Base-by-base conservation (phyloP, 2,797 vertebrate species). In the Gastrophryne carolinensis region DNA sequence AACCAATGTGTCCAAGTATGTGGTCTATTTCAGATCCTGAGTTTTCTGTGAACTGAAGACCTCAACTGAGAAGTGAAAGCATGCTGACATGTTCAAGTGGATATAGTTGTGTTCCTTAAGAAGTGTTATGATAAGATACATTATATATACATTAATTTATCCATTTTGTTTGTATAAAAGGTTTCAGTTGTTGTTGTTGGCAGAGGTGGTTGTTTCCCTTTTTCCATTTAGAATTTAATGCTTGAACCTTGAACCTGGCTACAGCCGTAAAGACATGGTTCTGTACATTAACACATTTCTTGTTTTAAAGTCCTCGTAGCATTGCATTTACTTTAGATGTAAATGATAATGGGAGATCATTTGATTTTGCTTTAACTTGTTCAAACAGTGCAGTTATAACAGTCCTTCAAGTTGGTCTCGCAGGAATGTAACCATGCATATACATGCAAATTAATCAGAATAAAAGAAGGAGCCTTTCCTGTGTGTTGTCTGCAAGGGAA, bases 41-140 rank as follows among this genome's bases (percentile, higher is more conserved):
- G 58, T 72, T 60, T 19, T 30, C 50, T 72, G 44, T 72, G 57
- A 72, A 62, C 39, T 62, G 26, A 61, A 34, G 54, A 50, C 56
- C 19, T 23, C 24, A 29, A 50, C 19, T 71, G 35, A 50, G 29
- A 61, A 57, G 26, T 39, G 32, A 8, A 17, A 58, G 32, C 39
- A 47, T 70, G 39, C 29, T 70, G 53, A 44, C n/a, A 10, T 34
- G 9, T 44, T 41, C n/a, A 27, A n/a, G 39, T 21, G 37, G 56
- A 50, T 54, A 32, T 5, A 63, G 54, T 26, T 57, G 29, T 27
- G 34, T 29, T 41, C 23, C 34, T 39, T 30, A 47, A 9, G 26
- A 6, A 47, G 21, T 29, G 35, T 11, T 9, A 10, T 54, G 15
- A 24, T 39, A 66, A 56, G 15, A 56, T 24, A 35, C 10, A n/a